These are phyloP conservation scores for Xestia sexstrigata DNA, from an alignment of 2,888 invertebrate genomes.

Conservation along the genomic window DNA sequence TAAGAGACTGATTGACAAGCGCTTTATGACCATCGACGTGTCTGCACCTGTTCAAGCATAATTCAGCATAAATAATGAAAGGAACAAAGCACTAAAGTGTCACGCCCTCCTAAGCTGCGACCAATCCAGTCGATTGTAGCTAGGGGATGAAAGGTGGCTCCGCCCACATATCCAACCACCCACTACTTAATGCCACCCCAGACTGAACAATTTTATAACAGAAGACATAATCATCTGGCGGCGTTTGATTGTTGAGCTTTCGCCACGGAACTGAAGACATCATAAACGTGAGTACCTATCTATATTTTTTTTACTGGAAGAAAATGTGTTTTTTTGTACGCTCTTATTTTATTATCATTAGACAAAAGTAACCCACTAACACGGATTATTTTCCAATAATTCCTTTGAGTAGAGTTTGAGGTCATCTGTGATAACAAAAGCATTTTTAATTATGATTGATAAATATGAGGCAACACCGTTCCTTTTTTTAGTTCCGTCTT, in stretches of 20 bases:
- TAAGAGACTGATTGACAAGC: slow-evolving; percentile 1
- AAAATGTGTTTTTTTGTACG: background rate
- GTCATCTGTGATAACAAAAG: background rate
- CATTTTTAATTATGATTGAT: background rate
- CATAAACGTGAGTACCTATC: slow-evolving; percentile 43
- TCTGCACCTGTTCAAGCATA: slow-evolving; percentile 63
- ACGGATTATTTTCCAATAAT: background rate
- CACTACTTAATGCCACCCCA: slow-evolving; percentile 70
- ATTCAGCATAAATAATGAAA: slow-evolving; percentile 73
- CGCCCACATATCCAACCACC: slow-evolving; percentile 73
- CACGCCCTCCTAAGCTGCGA: slow-evolving; percentile 71
- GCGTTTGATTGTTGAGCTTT: slow-evolving; percentile 64
- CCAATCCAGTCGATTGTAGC: slow-evolving; percentile 72
- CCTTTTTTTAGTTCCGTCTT: background rate
- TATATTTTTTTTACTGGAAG: background rate
- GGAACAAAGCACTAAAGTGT: slow-evolving; percentile 44
- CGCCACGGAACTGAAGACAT: slow-evolving; percentile 46
- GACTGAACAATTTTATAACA: slow-evolving; percentile 59
- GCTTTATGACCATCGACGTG: slow-evolving; percentile 37
- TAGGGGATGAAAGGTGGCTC: slow-evolving; percentile 73
- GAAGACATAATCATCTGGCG: slow-evolving; percentile 70
- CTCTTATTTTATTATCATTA: background rate
- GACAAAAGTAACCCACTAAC: background rate
- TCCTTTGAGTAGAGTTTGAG: background rate
- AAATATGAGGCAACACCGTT: background rate